phyloP scores from a whole-genome alignment of 2,888 invertebrate species.

The Digitonthophagus gazella region DNA sequence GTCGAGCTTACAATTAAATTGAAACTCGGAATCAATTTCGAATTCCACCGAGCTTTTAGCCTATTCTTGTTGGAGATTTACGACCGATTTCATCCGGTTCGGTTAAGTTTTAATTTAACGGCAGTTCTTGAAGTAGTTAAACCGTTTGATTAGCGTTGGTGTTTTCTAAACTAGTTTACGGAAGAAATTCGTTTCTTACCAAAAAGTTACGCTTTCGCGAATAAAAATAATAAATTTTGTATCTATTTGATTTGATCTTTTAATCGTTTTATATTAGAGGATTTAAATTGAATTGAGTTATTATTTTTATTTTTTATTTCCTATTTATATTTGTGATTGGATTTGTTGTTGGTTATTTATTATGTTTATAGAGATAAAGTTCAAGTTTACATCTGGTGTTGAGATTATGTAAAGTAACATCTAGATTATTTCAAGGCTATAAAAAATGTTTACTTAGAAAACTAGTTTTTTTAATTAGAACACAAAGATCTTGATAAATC shows the following conservation, averaged over 20 bases:
- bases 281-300: too few species aligned
- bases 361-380: too few species aligned
- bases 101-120: neutral
- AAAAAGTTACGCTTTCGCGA: neutral
- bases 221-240: neutral
- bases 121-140: neutral
- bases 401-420: neutral
- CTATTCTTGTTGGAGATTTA: neutral
- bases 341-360: too few species aligned
- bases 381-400: too few species aligned
- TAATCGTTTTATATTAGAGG: too few species aligned
- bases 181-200: neutral
- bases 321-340: too few species aligned
- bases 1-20: neutral
- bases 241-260: neutral
- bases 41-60: neutral
- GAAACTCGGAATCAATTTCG: neutral
- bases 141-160: neutral
- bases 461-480: neutral
- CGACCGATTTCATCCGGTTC: neutral
- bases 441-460: too few species aligned
- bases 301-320: too few species aligned
- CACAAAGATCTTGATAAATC: neutral
- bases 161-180: neutral
- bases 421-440: neutral